Conservation (phyloP, 2,888 invertebrate species). For the Tinea pellionella region DNA sequence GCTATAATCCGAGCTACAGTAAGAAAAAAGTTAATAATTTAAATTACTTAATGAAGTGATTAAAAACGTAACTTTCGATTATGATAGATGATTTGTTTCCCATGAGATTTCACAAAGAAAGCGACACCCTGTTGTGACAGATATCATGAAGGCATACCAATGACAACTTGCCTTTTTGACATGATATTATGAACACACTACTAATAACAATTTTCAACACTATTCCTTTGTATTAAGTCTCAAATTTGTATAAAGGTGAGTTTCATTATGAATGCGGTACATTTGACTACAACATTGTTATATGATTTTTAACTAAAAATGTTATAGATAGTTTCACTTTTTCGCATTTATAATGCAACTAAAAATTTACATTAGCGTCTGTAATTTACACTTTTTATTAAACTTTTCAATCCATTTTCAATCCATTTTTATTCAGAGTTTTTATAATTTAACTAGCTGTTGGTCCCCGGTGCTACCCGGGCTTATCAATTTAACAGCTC, state of each 20-base stretch:
- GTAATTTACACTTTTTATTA: too few species aligned
- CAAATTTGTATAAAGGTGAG: neutral
- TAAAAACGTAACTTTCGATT: neutral
- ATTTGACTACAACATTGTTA: neutral
- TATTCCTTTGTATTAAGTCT: neutral
- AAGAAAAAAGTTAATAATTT: too few species aligned
- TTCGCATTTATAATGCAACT: neutral
- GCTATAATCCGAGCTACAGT: too few species aligned
- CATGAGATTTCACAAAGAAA: slow-evolving; percentile 5
- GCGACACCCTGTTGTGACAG: neutral
- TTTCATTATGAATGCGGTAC: neutral
- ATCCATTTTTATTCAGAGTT: too few species aligned
- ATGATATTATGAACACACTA: neutral
- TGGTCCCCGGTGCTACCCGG: too few species aligned
- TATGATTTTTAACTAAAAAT: neutral
- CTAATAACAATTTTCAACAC: neutral
- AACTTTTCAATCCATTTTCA: too few species aligned
- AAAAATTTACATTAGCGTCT: too few species aligned
- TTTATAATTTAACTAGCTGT: too few species aligned
- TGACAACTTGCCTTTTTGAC: slow-evolving; percentile 1
- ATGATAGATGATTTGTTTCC: neutral
- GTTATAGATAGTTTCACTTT: neutral
- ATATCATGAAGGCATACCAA: neutral
- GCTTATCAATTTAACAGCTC: too few species aligned
- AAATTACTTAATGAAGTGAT: too few species aligned